phyloP scores from a whole-genome alignment of 2,888 invertebrate genomes.

The Heliconius cydno region DNA sequence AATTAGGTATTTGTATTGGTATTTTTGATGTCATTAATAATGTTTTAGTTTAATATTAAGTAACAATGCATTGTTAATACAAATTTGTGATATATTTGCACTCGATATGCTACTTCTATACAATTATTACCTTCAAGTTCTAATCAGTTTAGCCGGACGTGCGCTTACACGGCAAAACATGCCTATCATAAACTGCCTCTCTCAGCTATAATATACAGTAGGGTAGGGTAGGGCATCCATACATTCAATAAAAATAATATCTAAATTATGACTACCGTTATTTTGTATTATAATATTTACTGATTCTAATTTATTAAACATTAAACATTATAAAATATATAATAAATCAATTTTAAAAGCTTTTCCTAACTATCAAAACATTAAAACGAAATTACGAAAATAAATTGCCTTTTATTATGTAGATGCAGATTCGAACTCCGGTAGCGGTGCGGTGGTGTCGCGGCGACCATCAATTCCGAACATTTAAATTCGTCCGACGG shows the following conservation, averaged over 20 bases:
- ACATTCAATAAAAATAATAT: conserved; percentile 14
- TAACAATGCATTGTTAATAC: no score
- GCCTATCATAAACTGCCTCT: conserved; percentile 65
- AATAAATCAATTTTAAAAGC: conserved; percentile 44
- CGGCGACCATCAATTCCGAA: conserved; percentile 68
- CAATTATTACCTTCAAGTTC: neutral
- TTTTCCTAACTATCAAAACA: conserved; percentile 45
- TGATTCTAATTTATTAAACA: conserved; percentile 11
- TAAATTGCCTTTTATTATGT: conserved; percentile 56
- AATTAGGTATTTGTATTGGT: no score
- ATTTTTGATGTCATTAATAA: neutral
- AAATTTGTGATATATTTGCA: no score
- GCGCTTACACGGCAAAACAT: conserved; percentile 70
- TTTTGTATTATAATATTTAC: neutral
- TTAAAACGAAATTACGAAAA: conserved; percentile 54
- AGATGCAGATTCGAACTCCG: conserved; percentile 72
- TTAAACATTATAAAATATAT: neutral
- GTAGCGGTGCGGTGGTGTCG: conserved; percentile 75
- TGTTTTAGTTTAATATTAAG: no score
- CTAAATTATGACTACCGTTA: neutral
- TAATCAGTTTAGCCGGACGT: conserved; percentile 65
- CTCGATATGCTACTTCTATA: neutral
- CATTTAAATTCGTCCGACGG: conserved; percentile 77
- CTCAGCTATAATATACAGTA: neutral
- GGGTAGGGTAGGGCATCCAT: neutral